Evolutionary conservation across 2,888 invertebrate genomes (phyloP).

Genomic region (Polyommatus iphigenia): DNA sequence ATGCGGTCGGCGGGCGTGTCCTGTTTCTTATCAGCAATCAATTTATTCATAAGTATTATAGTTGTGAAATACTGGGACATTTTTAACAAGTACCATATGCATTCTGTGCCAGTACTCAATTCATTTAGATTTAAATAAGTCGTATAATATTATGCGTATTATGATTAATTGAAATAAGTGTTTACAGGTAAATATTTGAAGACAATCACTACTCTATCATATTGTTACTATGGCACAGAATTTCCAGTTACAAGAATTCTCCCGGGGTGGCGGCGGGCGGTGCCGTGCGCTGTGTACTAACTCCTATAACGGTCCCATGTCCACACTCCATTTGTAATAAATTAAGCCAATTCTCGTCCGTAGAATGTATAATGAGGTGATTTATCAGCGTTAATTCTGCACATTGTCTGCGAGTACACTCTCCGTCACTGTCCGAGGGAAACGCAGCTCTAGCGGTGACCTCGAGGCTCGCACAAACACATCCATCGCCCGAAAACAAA

Average conservation of each 20-base stretch:
- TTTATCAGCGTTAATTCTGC: not conserved
- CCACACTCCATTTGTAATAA: not conserved
- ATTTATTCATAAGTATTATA: not conserved
- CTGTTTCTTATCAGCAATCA: not conserved
- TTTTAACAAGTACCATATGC: too few species aligned
- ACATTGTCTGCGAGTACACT: not conserved
- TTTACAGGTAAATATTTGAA: not conserved
- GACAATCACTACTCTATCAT: too few species aligned
- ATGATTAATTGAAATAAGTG: too few species aligned
- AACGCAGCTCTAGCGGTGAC: not conserved
- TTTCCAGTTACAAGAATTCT: not conserved
- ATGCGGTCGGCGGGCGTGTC: not conserved
- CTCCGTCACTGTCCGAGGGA: not conserved
- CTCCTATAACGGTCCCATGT: not conserved
- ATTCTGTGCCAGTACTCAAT: too few species aligned
- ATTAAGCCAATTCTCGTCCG: not conserved
- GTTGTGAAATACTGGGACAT: too few species aligned
- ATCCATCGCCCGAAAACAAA: slow-evolving; percentile 16
- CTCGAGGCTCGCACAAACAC: not conserved
- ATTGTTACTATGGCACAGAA: not conserved
- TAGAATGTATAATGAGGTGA: slow-evolving; percentile 2
- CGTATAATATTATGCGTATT: too few species aligned
- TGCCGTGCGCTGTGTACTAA: not conserved
- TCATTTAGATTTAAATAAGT: too few species aligned
- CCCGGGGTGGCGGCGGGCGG: not conserved